Percentiles rank a stretch among this genome's conserved stretches.
These are phyloP conservation scores for Pantelozetes paolii DNA, from an alignment of 2,888 invertebrate genomes.

Conservation along the genomic window DNA sequence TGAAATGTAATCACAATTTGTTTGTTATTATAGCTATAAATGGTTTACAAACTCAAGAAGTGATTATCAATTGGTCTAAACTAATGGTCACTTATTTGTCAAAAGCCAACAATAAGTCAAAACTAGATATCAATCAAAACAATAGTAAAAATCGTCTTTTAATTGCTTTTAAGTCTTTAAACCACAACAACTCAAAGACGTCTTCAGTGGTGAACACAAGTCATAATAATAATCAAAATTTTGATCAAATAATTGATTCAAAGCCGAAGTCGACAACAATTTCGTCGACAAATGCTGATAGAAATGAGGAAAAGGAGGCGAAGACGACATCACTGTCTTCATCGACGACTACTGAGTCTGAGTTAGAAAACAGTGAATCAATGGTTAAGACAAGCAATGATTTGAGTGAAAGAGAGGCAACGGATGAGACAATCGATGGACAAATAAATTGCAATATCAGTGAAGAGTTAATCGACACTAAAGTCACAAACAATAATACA, in stretches of 20 bases:
- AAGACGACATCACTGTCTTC: neutral
- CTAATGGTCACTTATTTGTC: conserved; percentile 7
- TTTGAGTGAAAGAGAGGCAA: too few relatives aligned
- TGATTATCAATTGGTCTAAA: too few relatives aligned
- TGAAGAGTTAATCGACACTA: neutral
- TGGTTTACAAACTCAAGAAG: too few relatives aligned
- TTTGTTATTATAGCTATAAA: too few relatives aligned
- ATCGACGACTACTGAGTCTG: neutral
- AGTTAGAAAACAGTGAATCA: too few relatives aligned
- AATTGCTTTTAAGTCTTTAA: neutral
- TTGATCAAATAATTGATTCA: neutral
- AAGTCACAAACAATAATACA: neutral
- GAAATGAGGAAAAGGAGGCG: conserved; percentile 6
- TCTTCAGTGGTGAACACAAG: neutral
- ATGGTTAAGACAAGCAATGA: too few relatives aligned
- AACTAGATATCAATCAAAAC: neutral
- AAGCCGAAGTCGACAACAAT: neutral
- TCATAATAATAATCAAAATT: conserved; percentile 10
- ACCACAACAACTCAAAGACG: neutral
- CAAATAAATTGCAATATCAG: too few relatives aligned
- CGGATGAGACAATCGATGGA: too few relatives aligned
- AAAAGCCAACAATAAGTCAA: neutral
- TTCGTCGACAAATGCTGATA: neutral
- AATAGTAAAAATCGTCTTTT: too few relatives aligned
- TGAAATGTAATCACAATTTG: too few relatives aligned